A percentile compares a stretch with the other conserved stretches of the same genome.
phyloP scores from a whole-genome alignment of 2,113 vertebrate genomes.

The Alaudala cheleensis region DNA sequence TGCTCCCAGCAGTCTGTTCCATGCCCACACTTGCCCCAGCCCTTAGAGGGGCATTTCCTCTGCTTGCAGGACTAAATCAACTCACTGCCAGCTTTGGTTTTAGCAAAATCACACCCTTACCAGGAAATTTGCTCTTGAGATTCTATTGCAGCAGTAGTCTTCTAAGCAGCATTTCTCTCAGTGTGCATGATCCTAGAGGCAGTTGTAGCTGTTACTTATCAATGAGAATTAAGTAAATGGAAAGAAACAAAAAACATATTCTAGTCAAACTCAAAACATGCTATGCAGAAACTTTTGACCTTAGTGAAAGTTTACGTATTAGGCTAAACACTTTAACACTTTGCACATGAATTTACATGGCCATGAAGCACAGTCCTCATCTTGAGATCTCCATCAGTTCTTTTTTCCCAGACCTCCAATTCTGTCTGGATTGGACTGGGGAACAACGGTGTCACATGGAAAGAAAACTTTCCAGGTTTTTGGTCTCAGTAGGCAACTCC shows the following conservation, averaged over 20 bases:
- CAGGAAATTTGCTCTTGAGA: neutral
- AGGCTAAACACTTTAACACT: neutral
- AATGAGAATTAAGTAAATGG: neutral
- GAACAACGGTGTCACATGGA: neutral
- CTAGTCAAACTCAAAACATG: neutral
- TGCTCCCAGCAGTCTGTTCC: neutral
- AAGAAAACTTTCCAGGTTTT: neutral
- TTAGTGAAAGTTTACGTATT: neutral
- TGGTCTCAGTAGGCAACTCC: neutral
- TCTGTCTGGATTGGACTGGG: neutral
- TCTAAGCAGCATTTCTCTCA: neutral
- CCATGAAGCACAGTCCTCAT: neutral
- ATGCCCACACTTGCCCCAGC: neutral
- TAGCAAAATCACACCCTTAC: neutral
- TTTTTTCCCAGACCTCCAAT: neutral
- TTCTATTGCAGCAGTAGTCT: neutral
- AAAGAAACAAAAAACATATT: neutral
- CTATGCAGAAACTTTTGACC: neutral
- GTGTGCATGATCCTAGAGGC: neutral
- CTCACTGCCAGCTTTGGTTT: neutral
- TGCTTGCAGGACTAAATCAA: neutral
- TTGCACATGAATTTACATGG: neutral
- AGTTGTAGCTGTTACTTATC: neutral
- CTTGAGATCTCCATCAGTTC: neutral
- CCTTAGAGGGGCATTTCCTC: neutral